These are phyloP conservation scores for Mustela nigripes DNA, from an alignment of 2,113 vertebrate species.

Conservation along the genomic window DNA sequence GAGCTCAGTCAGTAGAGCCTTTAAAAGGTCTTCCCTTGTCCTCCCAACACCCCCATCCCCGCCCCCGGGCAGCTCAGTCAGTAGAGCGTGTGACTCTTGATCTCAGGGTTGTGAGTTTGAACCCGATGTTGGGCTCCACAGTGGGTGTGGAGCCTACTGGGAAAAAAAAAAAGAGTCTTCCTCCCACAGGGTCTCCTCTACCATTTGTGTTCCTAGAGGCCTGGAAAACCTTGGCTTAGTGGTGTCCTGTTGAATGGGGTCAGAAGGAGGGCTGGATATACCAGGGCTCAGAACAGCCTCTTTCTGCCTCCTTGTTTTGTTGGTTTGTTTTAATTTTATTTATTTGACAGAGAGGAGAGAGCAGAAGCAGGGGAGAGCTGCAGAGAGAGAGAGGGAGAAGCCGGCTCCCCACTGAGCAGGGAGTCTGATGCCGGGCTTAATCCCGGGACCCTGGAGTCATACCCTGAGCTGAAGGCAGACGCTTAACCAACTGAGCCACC, in stretches of 20 bases:
- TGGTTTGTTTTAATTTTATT: not conserved
- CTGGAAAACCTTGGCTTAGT: not conserved
- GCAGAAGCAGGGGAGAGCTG: not conserved
- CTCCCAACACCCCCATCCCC: too few relatives aligned
- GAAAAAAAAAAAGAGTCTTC: not conserved
- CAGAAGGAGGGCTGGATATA: not conserved
- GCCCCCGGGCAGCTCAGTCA: not conserved
- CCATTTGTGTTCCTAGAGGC: not conserved
- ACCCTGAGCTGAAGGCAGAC: not conserved
- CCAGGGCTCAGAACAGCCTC: not conserved
- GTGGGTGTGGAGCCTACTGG: not conserved
- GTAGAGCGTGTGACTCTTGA: not conserved
- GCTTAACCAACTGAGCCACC: not conserved
- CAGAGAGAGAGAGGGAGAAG: not conserved
- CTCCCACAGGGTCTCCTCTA: not conserved
- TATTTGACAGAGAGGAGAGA: not conserved
- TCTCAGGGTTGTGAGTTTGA: not conserved
- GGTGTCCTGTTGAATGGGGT: not conserved
- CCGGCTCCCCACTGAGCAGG: not conserved
- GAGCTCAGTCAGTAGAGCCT: not conserved
- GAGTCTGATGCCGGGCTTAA: not conserved
- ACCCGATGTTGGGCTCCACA: not conserved
- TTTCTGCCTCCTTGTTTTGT: not conserved
- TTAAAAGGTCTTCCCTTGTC: not conserved
- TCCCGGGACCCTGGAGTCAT: not conserved